Evolutionary conservation across 2,797 vertebrate genomes (phyloP).

Genomic region (Anguilla anguilla): DNA sequence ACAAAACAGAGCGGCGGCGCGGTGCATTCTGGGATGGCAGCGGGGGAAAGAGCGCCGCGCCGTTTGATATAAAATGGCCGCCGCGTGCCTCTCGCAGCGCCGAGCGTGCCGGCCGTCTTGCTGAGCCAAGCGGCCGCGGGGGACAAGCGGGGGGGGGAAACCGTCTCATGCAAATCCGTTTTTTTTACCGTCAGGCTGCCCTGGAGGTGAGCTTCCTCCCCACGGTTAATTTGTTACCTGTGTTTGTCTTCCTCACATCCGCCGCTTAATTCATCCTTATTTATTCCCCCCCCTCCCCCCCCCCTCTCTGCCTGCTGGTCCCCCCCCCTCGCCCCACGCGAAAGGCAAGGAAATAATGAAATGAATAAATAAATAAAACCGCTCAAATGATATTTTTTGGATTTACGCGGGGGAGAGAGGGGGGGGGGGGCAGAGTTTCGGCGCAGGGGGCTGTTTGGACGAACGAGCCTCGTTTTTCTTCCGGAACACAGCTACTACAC

Average conservation of each 20-base stretch:
- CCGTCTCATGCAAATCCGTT: neutral
- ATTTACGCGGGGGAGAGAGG: conserved; percentile 24
- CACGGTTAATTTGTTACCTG: conserved; percentile 17
- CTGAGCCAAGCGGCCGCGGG: neutral
- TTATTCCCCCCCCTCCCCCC: neutral
- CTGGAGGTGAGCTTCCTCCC: neutral
- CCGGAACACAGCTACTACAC: conserved; percentile 18
- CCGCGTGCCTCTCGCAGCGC: neutral
- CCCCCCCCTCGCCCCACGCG: neutral
- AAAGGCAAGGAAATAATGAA: conserved; percentile 5
- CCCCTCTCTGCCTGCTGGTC: neutral
- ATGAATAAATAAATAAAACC: conserved; percentile 20
- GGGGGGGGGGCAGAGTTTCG: conserved; percentile 4
- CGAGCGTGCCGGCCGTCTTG: neutral
- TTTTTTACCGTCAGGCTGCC: neutral
- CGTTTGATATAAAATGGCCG: neutral
- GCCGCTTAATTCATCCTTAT: neutral
- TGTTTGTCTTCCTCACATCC: neutral
- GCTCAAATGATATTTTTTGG: conserved; percentile 29
- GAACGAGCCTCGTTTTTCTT: conserved; percentile 38
- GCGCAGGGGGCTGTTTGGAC: conserved; percentile 30
- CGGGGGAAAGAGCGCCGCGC: neutral
- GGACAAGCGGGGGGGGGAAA: neutral
- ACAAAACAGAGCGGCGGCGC: neutral
- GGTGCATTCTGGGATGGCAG: neutral